phyloP scores from a whole-genome alignment of 2,888 invertebrate genomes.

The Diarsia brunnea region DNA sequence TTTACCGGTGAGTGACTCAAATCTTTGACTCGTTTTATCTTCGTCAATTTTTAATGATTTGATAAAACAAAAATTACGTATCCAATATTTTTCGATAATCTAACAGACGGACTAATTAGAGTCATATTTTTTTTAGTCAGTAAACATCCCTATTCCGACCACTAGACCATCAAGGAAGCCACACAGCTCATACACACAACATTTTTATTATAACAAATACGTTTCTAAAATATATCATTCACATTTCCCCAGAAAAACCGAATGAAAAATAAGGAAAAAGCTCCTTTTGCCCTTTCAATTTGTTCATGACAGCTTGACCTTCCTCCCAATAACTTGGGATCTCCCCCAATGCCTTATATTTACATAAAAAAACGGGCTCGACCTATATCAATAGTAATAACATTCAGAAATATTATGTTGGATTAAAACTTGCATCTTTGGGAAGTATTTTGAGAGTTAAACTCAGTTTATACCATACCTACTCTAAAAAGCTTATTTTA shows the following conservation, averaged over 20 bases:
- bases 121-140: no score
- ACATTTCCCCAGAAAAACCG: slow-evolving; percentile 23
- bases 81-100: no score
- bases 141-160: no score
- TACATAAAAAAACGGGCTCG: slow-evolving; percentile 51
- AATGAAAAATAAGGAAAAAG: slow-evolving; percentile 38
- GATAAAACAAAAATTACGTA: no score
- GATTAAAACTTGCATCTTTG: slow-evolving; percentile 17
- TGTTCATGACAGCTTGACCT: slow-evolving; percentile 52
- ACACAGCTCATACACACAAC: not conserved
- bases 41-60: no score
- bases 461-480: no score
- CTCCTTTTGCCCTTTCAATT: slow-evolving; percentile 41
- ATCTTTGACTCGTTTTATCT: no score
- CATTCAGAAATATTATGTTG: slow-evolving; percentile 21
- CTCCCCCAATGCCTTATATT: slow-evolving; percentile 48
- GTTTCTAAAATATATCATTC: slow-evolving; percentile 3
- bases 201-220: not conserved
- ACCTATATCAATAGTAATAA: slow-evolving; percentile 57
- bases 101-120: no score
- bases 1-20: no score
- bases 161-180: not conserved
- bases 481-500: no score
- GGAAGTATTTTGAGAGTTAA: not conserved
- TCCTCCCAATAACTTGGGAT: slow-evolving; percentile 27